Evolutionary conservation across 2,888 invertebrate species (phyloP).

Genomic region (Marasmarcha lunaedactyla): DNA sequence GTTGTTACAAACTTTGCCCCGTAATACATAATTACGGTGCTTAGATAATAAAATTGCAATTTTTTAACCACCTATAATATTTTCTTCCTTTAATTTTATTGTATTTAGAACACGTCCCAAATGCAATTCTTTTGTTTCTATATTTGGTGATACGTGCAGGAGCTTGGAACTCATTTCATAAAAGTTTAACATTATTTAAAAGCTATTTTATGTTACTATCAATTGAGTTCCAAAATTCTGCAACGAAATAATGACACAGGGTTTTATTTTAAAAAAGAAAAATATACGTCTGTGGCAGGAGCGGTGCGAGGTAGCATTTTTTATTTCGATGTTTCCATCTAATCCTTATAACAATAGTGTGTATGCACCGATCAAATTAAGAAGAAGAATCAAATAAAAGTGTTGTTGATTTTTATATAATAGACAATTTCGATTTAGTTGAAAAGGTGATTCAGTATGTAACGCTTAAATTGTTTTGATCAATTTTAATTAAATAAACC

Average conservation of each 20-base stretch:
- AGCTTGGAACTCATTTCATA: too few relatives aligned
- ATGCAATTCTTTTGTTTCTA: not conserved
- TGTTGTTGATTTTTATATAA: too few relatives aligned
- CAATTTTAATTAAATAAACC: too few relatives aligned
- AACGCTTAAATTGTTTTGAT: too few relatives aligned
- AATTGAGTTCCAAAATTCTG: slow-evolving; percentile 11
- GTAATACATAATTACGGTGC: slow-evolving; percentile 3
- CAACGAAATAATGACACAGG: slow-evolving; percentile 32
- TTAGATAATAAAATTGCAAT: not conserved
- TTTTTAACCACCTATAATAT: too few relatives aligned
- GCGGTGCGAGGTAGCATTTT: slow-evolving; percentile 21
- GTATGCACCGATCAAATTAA: too few relatives aligned
- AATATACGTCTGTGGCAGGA: slow-evolving; percentile 46
- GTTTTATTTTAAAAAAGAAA: slow-evolving; percentile 41
- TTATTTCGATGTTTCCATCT: slow-evolving; percentile 3
- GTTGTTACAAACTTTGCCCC: slow-evolving; percentile 1
- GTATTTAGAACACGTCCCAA: too few relatives aligned
- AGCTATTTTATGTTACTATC: slow-evolving; percentile 14
- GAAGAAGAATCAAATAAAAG: too few relatives aligned
- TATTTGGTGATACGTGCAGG: not conserved
- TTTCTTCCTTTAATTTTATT: too few relatives aligned
- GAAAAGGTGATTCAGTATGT: too few relatives aligned
- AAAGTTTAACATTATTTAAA: too few relatives aligned
- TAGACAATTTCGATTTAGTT: too few relatives aligned
- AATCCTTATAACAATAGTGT: slow-evolving; percentile 3